A percentile compares a stretch with the other conserved stretches of the same genome.
Evolutionary conservation across 2,888 invertebrate species (phyloP).

Genomic region (Acronicta alni): DNA sequence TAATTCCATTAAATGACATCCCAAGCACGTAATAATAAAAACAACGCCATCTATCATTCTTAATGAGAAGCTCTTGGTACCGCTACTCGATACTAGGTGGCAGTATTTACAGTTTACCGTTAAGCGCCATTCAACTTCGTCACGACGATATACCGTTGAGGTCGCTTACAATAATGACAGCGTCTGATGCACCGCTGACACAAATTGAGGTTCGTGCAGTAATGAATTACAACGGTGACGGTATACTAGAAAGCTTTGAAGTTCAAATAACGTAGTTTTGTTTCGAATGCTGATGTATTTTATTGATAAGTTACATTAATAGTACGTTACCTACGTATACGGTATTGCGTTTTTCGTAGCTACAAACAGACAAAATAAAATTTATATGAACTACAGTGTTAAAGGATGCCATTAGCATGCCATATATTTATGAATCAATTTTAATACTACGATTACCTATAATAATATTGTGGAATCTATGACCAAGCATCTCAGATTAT

Average conservation of each 20-base stretch:
- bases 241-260: constrained; percentile 49
- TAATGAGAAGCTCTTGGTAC: constrained; percentile 75
- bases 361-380: constrained; percentile 7
- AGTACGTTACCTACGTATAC: constrained; percentile 16
- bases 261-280: constrained; percentile 39
- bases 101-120: constrained; percentile 73
- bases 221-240: constrained; percentile 67
- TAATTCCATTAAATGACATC: constrained; percentile 41
- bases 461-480: no score
- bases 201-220: constrained; percentile 72
- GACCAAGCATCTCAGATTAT: no score
- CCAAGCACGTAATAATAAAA: constrained; percentile 51
- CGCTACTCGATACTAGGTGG: constrained; percentile 84
- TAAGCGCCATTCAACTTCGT: constrained; percentile 69
- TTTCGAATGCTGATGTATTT: constrained; percentile 35
- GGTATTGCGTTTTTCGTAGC: constrained; percentile 3
- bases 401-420: background rate
- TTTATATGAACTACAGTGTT: background rate
- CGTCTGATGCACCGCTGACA: constrained; percentile 73
- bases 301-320: constrained; percentile 37
- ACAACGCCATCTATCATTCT: constrained; percentile 71
- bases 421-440: no score
- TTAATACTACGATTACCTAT: no score
- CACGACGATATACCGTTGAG: constrained; percentile 66
- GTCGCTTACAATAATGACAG: constrained; percentile 73